Base-by-base conservation (phyloP, 2,888 invertebrate genomes). In the Lasioglossum figueresi region DNA sequence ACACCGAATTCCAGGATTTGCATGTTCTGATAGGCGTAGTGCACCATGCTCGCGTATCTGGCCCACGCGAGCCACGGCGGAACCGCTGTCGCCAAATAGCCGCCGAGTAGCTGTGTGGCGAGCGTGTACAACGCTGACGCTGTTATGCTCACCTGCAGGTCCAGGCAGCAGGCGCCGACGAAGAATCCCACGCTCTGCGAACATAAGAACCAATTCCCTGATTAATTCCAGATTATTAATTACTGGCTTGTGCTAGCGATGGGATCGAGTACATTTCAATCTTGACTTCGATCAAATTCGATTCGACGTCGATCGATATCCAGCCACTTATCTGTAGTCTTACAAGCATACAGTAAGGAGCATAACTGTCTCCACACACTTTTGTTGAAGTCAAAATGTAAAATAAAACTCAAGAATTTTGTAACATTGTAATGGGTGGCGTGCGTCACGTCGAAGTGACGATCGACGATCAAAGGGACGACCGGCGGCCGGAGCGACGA, bases 21-120 rank as follows among this genome's bases (percentile, higher is more conserved):
- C 97, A 97, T 97, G 94, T 97, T 97, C 93, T 97, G 97, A 95
- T 97, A 98, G 82, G 97, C 97, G 94, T 98, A 98, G 94, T 97
- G 97, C 77, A 97, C 96, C 97, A 97, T 97, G 76, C 97, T 97
- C 82, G 97, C 96, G 93, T 97, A 97, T 89, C 97, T 96, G 94
- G 97, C 96, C 97, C 97, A 97, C 92, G 96, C 96, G 81, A 97
- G 95, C 96, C 97, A 97, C 52, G 96, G 95, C 34, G 97, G 97
- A 92, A 97, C 97, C 92, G 97, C 96, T 70, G 97, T 97, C 73
- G 97, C 97, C 88, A 97, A 95, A 94, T 97, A 98, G 82, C 95
- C 96, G 86, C 97, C 97, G 93, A 97, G 97, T 75, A 98, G 95
- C 94, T 98, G 97, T 68, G 97, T 97, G 79, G 97, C 97, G 91